Percentiles rank a stretch among this genome's conserved stretches.
Evolutionary conservation across 2,113 vertebrate species (phyloP).

Genomic region (Xiphophorus maculatus): DNA sequence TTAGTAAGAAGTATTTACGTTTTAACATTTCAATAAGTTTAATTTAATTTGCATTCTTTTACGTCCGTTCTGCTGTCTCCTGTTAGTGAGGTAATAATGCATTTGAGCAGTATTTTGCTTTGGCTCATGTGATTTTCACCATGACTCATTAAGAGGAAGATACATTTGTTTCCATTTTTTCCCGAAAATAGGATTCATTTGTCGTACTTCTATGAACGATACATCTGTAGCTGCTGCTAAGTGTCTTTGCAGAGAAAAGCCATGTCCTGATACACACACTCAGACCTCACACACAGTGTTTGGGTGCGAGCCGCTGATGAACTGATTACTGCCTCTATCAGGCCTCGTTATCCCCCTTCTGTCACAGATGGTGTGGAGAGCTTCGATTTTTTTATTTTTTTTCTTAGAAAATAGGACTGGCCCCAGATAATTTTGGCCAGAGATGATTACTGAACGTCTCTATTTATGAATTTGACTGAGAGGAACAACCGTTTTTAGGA

Average conservation of each 20-base stretch:
- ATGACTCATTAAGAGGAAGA: not conserved
- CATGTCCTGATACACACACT: conserved; percentile 14
- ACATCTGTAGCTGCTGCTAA: not conserved
- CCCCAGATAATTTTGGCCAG: conserved; percentile 41
- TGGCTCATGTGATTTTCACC: not conserved
- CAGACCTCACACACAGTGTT: conserved; percentile 18
- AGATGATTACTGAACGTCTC: conserved; percentile 20
- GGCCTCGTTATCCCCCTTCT: conserved; percentile 39
- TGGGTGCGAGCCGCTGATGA: conserved; percentile 31
- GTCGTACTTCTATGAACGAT: not conserved
- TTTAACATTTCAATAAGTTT: not conserved
- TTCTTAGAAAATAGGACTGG: conserved; percentile 48
- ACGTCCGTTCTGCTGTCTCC: not conserved
- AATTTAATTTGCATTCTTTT: not conserved
- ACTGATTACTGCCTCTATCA: conserved; percentile 47
- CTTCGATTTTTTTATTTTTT: conserved; percentile 26
- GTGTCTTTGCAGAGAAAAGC: not conserved
- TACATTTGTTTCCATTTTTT: not conserved
- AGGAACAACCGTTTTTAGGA: conserved; percentile 14
- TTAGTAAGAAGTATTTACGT: not conserved
- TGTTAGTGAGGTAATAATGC: not conserved
- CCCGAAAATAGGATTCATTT: not conserved
- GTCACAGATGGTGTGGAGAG: conserved; percentile 50
- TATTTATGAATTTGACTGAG: conserved; percentile 43
- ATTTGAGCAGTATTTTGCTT: not conserved